Base-by-base conservation (phyloP, 2,888 invertebrate genomes). In the Microctonus aethiopoides region DNA sequence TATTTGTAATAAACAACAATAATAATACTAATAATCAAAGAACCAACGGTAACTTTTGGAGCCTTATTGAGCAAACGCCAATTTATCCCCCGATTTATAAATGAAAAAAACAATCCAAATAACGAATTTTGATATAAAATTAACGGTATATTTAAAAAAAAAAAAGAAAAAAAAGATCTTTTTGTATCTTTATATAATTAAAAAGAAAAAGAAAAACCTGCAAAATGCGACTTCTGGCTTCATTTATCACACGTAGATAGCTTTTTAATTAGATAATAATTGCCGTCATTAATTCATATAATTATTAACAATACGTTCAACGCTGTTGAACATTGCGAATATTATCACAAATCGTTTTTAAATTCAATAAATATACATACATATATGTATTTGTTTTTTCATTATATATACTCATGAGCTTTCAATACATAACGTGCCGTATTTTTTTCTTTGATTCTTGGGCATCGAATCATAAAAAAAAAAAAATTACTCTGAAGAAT, bases 221-320 rank as follows among this genome's bases (percentile, higher is more conserved):
- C 71, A 71, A 73, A 41, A 74, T 71, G 59, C 16, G 10, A 22
- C 66, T 68, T 73, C 66, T 67, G 73, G 71, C 67, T 72, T 71
- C 67, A 69, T 73, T 7, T 6, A 46, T 1, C 16, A 46, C 57
- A 62, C 72, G 73, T 74, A 76, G 75, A 76, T 76, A 76, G 75
- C 70, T 75, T 72, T 68, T 71, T 70, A 76, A 75, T 74, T 75
- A 72, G 64, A 72, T 70, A 69, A 66, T 70, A 70, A 57, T 63
- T 70, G 69, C 67, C 70, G 63, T 68, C 68, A 69, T 74, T 73
- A 72, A 70, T 68, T 67, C 67, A 65, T 75, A 72, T 71, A 67
- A 70, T 70, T 73, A 68, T 59, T 68, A 13, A 41, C 34, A 69
- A 73, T 64, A 57, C 26, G 39, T 69, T 65, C 34, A 22, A 64